phyloP scores from a whole-genome alignment of 2,888 invertebrate genomes.

The Caenorhabditis sp. region DNA sequence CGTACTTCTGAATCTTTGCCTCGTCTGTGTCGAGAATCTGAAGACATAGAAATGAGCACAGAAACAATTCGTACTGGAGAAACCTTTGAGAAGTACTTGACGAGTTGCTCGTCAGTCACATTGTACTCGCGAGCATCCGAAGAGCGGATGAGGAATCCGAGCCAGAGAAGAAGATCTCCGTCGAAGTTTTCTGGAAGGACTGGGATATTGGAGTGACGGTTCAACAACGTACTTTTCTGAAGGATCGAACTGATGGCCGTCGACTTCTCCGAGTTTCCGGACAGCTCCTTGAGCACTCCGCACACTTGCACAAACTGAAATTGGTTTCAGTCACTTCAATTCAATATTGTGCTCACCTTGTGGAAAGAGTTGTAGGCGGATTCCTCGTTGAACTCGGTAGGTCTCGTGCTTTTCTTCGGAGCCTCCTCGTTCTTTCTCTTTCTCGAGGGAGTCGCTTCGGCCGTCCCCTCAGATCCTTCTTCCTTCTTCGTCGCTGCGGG shows the following conservation, averaged over 20 bases:
- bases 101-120: constrained; percentile 90
- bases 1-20: constrained; percentile 88
- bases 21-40: constrained; percentile 85
- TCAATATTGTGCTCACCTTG: constrained; percentile 37
- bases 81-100: constrained; percentile 87
- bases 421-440: constrained; percentile 29
- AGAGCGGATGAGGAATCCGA: constrained; percentile 87
- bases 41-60: constrained; percentile 22
- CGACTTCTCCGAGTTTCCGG: constrained; percentile 62
- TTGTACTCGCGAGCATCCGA: constrained; percentile 90
- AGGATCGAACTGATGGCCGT: constrained; percentile 52
- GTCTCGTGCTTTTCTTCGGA: constrained; percentile 29
- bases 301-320: constrained; percentile 68
- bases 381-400: constrained; percentile 49
- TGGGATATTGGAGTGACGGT: not conserved
- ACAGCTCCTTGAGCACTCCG: constrained; percentile 55
- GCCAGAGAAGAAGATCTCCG: constrained; percentile 84
- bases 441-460: constrained; percentile 20
- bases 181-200: constrained; percentile 54
- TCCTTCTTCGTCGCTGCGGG: constrained; percentile 31
- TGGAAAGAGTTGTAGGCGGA: constrained; percentile 61
- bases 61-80: not conserved
- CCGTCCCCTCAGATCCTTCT: constrained; percentile 3
- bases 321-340: not conserved
- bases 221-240: constrained; percentile 47